Conservation (phyloP, 2,888 invertebrate species). For the Doris montereyensis region DNA sequence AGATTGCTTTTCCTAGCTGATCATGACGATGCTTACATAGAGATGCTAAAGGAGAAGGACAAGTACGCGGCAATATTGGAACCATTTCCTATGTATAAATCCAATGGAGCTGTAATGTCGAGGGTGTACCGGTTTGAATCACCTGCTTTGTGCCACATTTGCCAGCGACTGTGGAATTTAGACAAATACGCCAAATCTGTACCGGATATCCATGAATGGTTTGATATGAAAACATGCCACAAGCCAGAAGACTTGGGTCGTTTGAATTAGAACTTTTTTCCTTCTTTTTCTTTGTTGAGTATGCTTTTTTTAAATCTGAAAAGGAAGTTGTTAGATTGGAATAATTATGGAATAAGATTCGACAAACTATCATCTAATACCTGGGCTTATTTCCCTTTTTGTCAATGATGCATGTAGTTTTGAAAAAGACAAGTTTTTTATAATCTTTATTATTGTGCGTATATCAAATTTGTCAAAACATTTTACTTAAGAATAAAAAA, state of each 20-base stretch:
- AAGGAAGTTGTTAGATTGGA: too few relatives aligned
- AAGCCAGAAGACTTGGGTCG: background rate
- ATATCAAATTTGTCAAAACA: too few relatives aligned
- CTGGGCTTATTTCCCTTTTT: too few relatives aligned
- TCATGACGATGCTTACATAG: slow-evolving; percentile 21
- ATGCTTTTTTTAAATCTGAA: too few relatives aligned
- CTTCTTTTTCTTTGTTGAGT: too few relatives aligned
- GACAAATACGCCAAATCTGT: background rate
- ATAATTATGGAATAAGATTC: too few relatives aligned
- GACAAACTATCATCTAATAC: too few relatives aligned
- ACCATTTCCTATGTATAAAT: slow-evolving; percentile 15
- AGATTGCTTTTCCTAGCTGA: slow-evolving; percentile 15
- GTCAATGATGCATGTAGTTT: too few relatives aligned
- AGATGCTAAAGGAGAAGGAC: slow-evolving; percentile 30
- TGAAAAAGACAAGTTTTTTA: too few relatives aligned
- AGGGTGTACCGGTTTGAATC: slow-evolving; percentile 42
- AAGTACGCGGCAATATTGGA: slow-evolving; percentile 16
- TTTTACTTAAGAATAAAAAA: too few relatives aligned
- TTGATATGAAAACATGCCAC: background rate
- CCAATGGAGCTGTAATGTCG: background rate
- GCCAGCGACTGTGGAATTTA: slow-evolving; percentile 44
- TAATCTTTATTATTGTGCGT: too few relatives aligned
- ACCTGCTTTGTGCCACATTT: slow-evolving; percentile 40
- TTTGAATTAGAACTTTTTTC: too few relatives aligned
- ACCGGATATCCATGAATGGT: background rate